phyloP scores from a whole-genome alignment of 2,113 vertebrate genomes.

The Sorex fumeus region DNA sequence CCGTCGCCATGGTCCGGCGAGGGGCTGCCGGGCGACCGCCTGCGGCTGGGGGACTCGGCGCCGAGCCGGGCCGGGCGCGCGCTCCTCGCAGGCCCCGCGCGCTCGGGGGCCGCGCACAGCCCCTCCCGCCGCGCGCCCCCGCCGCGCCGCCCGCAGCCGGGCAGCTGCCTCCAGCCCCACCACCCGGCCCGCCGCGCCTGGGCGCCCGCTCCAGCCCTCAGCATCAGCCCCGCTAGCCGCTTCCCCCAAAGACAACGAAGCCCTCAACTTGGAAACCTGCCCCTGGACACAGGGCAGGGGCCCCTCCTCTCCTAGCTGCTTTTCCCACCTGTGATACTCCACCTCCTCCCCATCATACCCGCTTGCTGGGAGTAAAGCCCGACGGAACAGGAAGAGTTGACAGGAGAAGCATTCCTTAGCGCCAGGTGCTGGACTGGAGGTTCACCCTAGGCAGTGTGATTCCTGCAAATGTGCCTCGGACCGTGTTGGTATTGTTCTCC shows the following conservation, averaged over 20 bases:
- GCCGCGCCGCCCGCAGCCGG: slow-evolving; percentile 55
- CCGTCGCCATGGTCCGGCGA: slow-evolving; percentile 88
- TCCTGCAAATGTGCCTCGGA: background rate
- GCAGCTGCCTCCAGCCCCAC: slow-evolving; percentile 48
- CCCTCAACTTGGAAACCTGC: background rate
- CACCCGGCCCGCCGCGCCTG: background rate
- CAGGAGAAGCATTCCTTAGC: background rate
- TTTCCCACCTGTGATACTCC: background rate
- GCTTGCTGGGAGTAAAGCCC: background rate
- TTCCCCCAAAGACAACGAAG: background rate
- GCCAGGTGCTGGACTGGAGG: background rate
- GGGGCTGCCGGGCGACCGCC: slow-evolving; percentile 42
- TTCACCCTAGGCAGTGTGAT: background rate
- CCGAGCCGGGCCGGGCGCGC: slow-evolving; percentile 56
- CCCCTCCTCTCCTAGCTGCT: background rate
- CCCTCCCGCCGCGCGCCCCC: slow-evolving; percentile 70
- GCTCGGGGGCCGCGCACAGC: slow-evolving; percentile 57
- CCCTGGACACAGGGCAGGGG: background rate
- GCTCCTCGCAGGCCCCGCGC: slow-evolving; percentile 55
- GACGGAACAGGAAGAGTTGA: background rate
- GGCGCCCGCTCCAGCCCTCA: background rate
- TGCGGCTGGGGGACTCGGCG: slow-evolving; percentile 37
- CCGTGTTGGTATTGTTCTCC: background rate
- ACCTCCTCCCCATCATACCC: no score
- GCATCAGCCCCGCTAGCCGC: background rate